Base-by-base conservation (phyloP, 2,888 invertebrate genomes). In the Calameuta filiformis region DNA sequence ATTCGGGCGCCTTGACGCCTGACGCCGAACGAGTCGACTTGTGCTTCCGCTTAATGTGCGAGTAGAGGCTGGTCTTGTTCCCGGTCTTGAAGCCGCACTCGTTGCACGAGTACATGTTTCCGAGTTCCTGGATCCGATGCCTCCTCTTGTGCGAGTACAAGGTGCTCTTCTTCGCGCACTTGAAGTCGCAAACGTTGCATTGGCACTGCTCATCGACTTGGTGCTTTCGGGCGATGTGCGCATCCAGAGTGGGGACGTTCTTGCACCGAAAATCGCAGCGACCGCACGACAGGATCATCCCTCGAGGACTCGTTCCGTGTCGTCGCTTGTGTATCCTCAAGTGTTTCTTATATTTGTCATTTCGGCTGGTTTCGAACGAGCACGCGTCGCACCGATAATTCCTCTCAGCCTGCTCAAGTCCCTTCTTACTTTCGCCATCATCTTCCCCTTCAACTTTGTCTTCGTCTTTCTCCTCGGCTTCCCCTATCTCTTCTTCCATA, bases 21-120 rank as follows among this genome's bases (percentile, higher is more conserved):
- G 82, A 77, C 34, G 75, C 68, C 23, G 73, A 77, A 23, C 68
- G 35, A 34, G 77, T 84, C 1, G 78, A 12, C 12, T 85, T 86
- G 78, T 91, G 91, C 68, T 90, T 89, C 40, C 89, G 85, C 75
- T 89, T 88, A 4, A 90, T 89, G 81, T 91, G 91, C 12, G 90
- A 88, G 71, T 88, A 89, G 4, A 91, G 79, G 0, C 90, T 87
- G 0, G 87, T 84, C n/a, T 90, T 90, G 23, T 89, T 89, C 4
- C 77, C 81, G 0, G 90, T 86, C n/a, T 88, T 88, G 75, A 89
- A 91, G 12, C 85, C 82, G 75, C 91, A 91, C 35, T 89, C 89
- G 79, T 89, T 87, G 82, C 91, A 91, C 3, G 83, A 80, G 37
- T 85, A 89, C 30, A 88, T 81, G 11, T 83, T 82, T 3, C 79